Percentiles rank a stretch among this genome's conserved stretches.
Conservation (phyloP, 1,140 invertebrate species). For the Lithobius niger region DNA sequence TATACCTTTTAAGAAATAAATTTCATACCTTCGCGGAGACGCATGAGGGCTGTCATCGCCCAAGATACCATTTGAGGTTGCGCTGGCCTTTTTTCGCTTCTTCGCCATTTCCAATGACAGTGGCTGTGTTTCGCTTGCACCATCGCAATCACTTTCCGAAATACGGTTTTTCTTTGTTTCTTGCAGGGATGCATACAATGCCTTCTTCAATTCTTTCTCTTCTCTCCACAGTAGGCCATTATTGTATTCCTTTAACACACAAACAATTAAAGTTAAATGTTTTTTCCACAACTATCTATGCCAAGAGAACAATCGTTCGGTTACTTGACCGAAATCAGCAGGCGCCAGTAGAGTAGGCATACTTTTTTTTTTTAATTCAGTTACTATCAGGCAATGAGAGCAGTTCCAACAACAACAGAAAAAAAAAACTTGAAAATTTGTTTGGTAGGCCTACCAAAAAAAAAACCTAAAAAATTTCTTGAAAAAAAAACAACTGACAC, state of each 20-base stretch:
- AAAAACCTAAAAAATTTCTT: too few relatives aligned
- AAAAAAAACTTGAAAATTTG: too few relatives aligned
- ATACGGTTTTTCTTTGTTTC: slow-evolving; percentile 20
- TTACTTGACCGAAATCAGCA: too few relatives aligned
- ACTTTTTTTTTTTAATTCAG: too few relatives aligned
- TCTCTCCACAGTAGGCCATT: slow-evolving; percentile 32
- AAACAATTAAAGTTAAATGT: too few relatives aligned
- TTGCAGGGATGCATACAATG: slow-evolving; percentile 33
- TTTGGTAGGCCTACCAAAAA: too few relatives aligned
- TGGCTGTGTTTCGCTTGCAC: not conserved
- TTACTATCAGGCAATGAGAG: too few relatives aligned
- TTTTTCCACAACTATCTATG: too few relatives aligned
- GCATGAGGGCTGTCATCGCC: not conserved
- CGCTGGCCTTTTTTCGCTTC: slow-evolving; percentile 1
- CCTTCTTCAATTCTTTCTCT: slow-evolving; percentile 33
- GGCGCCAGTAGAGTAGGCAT: too few relatives aligned
- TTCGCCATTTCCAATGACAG: not conserved
- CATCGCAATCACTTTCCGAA: slow-evolving; percentile 9
- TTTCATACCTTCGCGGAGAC: not conserved
- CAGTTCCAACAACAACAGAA: too few relatives aligned
- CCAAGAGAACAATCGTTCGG: too few relatives aligned
- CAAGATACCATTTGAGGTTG: not conserved
- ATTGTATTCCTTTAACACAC: slow-evolving; percentile 22
- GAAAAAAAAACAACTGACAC: too few relatives aligned
- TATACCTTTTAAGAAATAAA: not conserved